Percentiles rank a stretch among this genome's conserved stretches.
These are phyloP conservation scores for Glareola pratincola DNA, from an alignment of 2,113 vertebrate genomes.

Conservation along the genomic window DNA sequence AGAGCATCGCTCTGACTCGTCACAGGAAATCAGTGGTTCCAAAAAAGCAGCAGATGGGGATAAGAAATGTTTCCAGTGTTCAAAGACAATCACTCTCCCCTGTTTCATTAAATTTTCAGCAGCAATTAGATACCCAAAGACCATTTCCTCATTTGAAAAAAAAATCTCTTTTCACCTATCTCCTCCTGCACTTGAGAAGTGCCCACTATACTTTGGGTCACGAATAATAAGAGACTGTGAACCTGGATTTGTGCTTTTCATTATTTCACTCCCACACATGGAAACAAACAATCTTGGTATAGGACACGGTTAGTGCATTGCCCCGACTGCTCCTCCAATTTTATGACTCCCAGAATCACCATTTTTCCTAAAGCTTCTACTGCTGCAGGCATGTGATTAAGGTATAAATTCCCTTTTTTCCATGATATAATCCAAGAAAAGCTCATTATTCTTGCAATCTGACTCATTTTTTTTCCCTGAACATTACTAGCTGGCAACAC, in stretches of 20 bases:
- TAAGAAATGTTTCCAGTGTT: background rate
- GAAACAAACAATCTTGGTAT: background rate
- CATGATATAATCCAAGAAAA: background rate
- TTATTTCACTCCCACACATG: background rate
- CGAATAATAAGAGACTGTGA: background rate
- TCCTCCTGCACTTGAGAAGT: background rate
- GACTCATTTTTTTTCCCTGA: background rate
- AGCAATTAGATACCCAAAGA: background rate
- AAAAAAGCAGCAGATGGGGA: background rate
- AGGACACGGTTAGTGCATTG: rapidly evolving
- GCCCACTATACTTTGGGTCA: rapidly evolving
- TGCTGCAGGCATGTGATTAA: background rate
- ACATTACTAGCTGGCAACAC: background rate
- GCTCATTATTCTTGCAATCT: conserved; percentile 6
- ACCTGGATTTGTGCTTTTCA: background rate
- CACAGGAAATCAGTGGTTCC: rapidly evolving
- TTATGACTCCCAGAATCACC: background rate
- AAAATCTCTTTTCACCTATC: background rate
- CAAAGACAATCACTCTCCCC: background rate
- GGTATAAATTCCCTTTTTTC: background rate
- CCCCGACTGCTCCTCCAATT: background rate
- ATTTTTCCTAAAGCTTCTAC: background rate
- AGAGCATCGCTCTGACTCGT: background rate
- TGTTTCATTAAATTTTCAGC: conserved; percentile 15
- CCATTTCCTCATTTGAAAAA: background rate